Percentiles rank a stretch among this genome's conserved stretches.
These are phyloP conservation scores for Nesoenas mayeri DNA, from an alignment of 2,113 vertebrate genomes.

Conservation along the genomic window DNA sequence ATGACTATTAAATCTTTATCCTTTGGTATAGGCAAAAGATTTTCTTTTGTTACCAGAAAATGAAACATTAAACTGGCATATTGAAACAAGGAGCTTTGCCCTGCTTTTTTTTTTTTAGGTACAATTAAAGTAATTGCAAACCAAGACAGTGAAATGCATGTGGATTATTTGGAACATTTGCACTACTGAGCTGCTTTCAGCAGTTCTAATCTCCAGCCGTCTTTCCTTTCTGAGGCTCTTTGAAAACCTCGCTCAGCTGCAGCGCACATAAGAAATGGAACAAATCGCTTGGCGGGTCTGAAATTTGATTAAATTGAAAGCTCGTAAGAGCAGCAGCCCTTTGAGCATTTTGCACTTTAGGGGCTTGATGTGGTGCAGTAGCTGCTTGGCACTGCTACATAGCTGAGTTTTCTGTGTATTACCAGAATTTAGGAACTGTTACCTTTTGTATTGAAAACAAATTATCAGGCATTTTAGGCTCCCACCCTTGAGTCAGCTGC, in stretches of 20 bases:
- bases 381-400: neutral
- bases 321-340: neutral
- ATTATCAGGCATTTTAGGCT: neutral
- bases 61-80: neutral
- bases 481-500: neutral
- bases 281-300: neutral
- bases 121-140: neutral
- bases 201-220: neutral
- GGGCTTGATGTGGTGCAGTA: neutral
- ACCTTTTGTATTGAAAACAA: neutral
- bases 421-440: neutral
- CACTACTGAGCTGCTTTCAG: neutral
- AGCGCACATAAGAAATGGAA: neutral
- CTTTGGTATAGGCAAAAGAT: neutral
- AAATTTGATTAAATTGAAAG: constrained; percentile 33
- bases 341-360: neutral
- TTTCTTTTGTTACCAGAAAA: neutral
- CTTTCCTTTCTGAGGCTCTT: neutral
- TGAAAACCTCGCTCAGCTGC: constrained; percentile 26
- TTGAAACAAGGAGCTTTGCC: neutral
- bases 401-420: neutral
- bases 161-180: neutral
- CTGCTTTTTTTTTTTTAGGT: neutral
- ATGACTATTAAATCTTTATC: neutral
- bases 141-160: neutral